phyloP scores from a whole-genome alignment of 2,888 invertebrate species.

The Campoplex nolae region DNA sequence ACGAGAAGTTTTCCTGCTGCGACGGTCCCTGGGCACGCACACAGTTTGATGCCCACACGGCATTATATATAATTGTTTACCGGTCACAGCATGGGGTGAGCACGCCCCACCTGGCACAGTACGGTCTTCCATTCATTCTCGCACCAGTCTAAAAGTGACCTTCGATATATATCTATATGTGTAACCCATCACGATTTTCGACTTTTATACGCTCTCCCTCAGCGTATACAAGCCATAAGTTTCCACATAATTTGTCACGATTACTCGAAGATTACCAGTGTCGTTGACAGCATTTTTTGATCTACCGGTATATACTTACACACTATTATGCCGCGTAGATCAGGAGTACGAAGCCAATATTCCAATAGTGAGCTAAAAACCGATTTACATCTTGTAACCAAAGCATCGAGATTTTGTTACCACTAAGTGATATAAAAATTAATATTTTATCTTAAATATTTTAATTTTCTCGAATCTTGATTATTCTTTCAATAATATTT shows the following conservation, averaged over 20 bases:
- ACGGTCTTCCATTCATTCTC: conserved; percentile 76
- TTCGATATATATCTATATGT: background rate
- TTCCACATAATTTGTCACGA: conserved; percentile 82
- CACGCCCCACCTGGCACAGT: conserved; percentile 81
- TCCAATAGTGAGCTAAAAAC: background rate
- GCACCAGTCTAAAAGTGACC: conserved; percentile 46
- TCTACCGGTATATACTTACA: conserved; percentile 68
- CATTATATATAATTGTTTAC: conserved; percentile 81
- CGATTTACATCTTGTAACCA: background rate
- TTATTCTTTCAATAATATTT: background rate
- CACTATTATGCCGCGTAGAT: conserved; percentile 9
- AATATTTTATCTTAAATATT: background rate
- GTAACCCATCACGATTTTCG: conserved; percentile 31
- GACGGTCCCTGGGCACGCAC: conserved; percentile 51
- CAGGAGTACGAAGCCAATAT: conserved; percentile 5
- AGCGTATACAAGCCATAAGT: conserved; percentile 69
- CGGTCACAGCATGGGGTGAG: conserved; percentile 75
- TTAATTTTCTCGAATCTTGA: background rate
- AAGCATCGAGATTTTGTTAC: background rate
- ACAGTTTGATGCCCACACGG: conserved; percentile 63
- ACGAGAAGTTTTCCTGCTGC: conserved; percentile 64
- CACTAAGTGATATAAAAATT: background rate
- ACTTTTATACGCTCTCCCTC: conserved; percentile 48
- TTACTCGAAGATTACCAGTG: conserved; percentile 82
- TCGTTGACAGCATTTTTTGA: conserved; percentile 80